Evolutionary conservation across 2,113 vertebrate species (phyloP), one percentile per base, ranked within the genome.

Genomic region (Grammomys surdaster): DNA sequence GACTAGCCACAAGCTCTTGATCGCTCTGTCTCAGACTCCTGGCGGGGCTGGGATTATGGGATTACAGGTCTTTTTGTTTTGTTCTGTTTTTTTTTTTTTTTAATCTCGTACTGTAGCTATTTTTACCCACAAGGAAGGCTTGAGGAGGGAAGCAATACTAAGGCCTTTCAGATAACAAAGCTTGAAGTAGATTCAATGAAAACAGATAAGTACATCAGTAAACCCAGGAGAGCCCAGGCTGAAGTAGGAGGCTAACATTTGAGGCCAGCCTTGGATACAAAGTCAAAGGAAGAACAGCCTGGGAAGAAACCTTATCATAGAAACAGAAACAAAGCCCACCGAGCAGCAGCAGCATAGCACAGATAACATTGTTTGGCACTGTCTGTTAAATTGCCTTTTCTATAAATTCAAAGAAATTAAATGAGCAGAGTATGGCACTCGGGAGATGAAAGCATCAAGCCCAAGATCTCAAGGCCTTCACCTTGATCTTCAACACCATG

Each of bases 171-270:
- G 46, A 84, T 81, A 93, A 84, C 36, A 93, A 76, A 88, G 48
- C 58, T 75, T 67, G 51, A 46, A 89, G 36, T 80, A 26, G 43
- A 96, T 65, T 85, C 76, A 88, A 56, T 78, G 92, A 92, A 91
- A 91, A 65, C 10, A 96, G 51, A 19, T 65, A 85, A 46, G 46
- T 67, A 28, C 40, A 26, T 20, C 40, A 7, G 22, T 28, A 24
- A 77, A 78, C 33, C 43, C 60, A 51, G n/a, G 40, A 33, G 8
- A 51, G 31, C 8, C 12, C 5, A 19, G 22, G 13, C 89, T 51
- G 33, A 26, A 20, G 31, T 13, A 78, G 43, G 58, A 90, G 73
- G 7, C 28, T 46, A n/a, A 72, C 3, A 22, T 51, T 16, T 65
- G 73, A 90, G 43, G 73, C 31, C 56, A 77, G 73, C 17, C 88